phyloP scores from a whole-genome alignment of 2,113 vertebrate genomes.

The Lichenostomus cassidix region DNA sequence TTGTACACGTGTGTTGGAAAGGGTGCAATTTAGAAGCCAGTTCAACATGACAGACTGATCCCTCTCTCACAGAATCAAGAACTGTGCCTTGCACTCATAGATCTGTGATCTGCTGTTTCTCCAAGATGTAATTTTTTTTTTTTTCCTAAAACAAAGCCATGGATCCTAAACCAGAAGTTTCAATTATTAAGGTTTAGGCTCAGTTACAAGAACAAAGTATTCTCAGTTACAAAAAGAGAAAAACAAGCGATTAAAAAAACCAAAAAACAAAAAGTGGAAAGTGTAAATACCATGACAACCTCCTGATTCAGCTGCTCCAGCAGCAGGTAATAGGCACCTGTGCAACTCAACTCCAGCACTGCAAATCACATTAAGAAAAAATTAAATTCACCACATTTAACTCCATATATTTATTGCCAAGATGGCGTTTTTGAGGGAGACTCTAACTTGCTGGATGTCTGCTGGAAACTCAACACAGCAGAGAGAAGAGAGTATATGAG shows the following conservation, averaged over 20 bases:
- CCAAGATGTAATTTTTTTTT: neutral
- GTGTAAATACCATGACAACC: neutral
- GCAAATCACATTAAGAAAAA: neutral
- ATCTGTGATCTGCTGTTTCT: neutral
- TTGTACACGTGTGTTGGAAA: neutral
- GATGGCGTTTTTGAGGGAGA: neutral
- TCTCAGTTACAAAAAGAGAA: neutral
- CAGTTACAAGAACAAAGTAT: neutral
- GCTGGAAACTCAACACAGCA: neutral
- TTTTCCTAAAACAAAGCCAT: neutral
- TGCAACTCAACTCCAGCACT: neutral
- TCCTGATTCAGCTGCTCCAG: neutral
- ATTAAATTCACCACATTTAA: neutral
- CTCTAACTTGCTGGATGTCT: neutral
- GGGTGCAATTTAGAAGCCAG: neutral
- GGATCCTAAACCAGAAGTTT: neutral
- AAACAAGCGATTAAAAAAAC: neutral
- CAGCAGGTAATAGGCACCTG: neutral
- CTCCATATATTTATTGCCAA: neutral
- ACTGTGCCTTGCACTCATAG: neutral
- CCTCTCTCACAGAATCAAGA: neutral
- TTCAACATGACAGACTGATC: neutral
- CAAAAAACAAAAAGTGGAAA: neutral
- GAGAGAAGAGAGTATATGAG: neutral
- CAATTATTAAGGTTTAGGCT: neutral